These are phyloP conservation scores for Tor tambroides DNA, from an alignment of 2,113 vertebrate species.

Conservation along the genomic window DNA sequence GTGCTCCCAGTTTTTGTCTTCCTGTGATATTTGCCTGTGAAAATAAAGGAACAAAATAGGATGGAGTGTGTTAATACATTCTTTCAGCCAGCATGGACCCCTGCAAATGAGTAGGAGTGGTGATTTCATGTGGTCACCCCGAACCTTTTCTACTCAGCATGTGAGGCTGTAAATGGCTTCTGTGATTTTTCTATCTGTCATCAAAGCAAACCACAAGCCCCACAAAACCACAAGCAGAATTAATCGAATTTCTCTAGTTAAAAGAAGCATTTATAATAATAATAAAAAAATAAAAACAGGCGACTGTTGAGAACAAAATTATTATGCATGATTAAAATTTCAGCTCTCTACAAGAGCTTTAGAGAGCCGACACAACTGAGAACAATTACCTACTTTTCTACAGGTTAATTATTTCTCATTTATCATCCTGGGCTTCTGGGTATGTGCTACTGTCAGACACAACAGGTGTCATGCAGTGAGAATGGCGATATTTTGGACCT, in stretches of 20 bases:
- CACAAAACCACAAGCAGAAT: background rate
- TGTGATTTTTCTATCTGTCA: constrained; percentile 1
- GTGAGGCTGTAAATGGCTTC: constrained; percentile 2
- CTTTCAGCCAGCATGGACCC: background rate
- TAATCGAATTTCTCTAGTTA: background rate
- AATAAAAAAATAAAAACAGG: constrained; percentile 16
- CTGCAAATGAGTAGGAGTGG: background rate
- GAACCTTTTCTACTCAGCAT: background rate
- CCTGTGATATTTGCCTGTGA: constrained; percentile 94
- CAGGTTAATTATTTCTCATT: constrained; percentile 16
- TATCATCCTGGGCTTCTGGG: constrained; percentile 2
- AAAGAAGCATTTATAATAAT: constrained; percentile 7
- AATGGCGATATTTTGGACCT: background rate
- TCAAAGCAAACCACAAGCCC: background rate
- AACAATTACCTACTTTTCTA: constrained; percentile 16
- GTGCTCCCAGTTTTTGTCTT: constrained; percentile 98
- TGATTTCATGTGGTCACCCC: constrained; percentile 15
- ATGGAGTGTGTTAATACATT: background rate
- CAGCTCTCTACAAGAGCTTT: background rate
- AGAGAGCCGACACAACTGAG: constrained; percentile 1
- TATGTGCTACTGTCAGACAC: background rate
- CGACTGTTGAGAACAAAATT: constrained; percentile 7
- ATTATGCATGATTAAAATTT: constrained; percentile 41
- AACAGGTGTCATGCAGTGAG: background rate
- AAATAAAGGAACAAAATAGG: constrained; percentile 27